Conservation (phyloP, 2,888 invertebrate species). For the Hoplodrina blanda region DNA sequence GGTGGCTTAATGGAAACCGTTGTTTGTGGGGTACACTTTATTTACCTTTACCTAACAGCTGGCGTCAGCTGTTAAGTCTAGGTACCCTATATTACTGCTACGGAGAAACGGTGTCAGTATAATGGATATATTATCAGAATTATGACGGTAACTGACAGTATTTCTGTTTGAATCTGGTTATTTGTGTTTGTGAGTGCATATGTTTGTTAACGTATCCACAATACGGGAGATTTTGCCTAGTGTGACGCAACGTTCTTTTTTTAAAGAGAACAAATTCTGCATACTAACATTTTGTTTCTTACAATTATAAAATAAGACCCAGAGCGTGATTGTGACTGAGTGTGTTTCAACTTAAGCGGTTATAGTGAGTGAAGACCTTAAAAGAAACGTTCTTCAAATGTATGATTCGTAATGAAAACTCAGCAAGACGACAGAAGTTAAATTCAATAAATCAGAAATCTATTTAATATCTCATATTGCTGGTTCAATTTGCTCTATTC, state of each 20-base stretch:
- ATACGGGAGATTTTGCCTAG: too few species aligned
- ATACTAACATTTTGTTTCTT: too few species aligned
- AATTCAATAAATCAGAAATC: conserved; percentile 19
- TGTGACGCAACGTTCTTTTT: too few species aligned
- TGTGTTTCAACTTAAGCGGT: neutral
- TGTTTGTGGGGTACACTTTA: conserved; percentile 48
- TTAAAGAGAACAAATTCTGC: too few species aligned
- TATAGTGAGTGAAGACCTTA: neutral
- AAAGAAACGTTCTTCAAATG: neutral
- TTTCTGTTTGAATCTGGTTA: too few species aligned
- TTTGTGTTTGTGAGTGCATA: too few species aligned
- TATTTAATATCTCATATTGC: conserved; percentile 5
- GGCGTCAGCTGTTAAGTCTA: conserved; percentile 15
- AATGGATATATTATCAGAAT: neutral
- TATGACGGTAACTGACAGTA: too few species aligned
- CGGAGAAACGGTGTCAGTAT: neutral
- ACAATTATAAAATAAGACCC: neutral
- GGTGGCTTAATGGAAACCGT: conserved; percentile 57
- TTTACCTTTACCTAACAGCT: conserved; percentile 34
- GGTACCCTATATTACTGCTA: neutral
- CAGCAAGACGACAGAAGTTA: neutral
- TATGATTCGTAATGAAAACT: conserved; percentile 1
- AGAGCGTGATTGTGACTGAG: neutral
- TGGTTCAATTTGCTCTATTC: conserved; percentile 10
- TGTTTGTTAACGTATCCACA: too few species aligned